Evolutionary conservation across 2,888 invertebrate species (phyloP), one percentile per base, ranked within the genome.

Genomic region (Tetranychus piercei): DNA sequence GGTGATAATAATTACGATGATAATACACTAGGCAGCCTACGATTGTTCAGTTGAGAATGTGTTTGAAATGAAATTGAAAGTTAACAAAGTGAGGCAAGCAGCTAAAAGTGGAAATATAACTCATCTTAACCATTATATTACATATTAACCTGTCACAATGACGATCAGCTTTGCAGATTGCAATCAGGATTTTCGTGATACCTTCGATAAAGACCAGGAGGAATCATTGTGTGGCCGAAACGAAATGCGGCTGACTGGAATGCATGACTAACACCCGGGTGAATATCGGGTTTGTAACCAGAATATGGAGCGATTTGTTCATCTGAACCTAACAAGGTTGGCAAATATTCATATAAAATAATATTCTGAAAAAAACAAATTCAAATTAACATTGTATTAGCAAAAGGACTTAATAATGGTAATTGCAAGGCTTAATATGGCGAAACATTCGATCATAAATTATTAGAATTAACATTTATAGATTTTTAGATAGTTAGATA

Each of bases 221-320:
- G 95, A 73, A 96, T 94, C 79, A 96, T 86, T 0, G 96, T 94
- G 81, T 96, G 94, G 0, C 95, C 94, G 81, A 94, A 97, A 15
- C 96, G 87, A 82, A 96, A 96, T 0, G 96, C 96, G 0, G 95
- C 94, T 67, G 93, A 92, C 79, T 96, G 95, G 81, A 95, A 95
- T n/a, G 91, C 88, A 81, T 95, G 93, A 0, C 92, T 91, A 73
- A 95, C 88, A n/a, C 95, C 96, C 0, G 96, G 96, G 81, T 95
- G 94, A 0, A 94, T 85, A 80, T 94, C 93, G 7, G 92, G 88
- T 78, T 91, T 90, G 84, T 97, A 96, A 0, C 94, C 92, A 45
- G 84, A 82, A 82, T 77, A 77, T 18, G 75, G 72, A 23, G 70
- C 45, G 1, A 75, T 72, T n/a, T 72, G 72, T 66, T 76, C 76